phyloP scores from a whole-genome alignment of 2,888 invertebrate genomes.

The Calliopum simillimum region DNA sequence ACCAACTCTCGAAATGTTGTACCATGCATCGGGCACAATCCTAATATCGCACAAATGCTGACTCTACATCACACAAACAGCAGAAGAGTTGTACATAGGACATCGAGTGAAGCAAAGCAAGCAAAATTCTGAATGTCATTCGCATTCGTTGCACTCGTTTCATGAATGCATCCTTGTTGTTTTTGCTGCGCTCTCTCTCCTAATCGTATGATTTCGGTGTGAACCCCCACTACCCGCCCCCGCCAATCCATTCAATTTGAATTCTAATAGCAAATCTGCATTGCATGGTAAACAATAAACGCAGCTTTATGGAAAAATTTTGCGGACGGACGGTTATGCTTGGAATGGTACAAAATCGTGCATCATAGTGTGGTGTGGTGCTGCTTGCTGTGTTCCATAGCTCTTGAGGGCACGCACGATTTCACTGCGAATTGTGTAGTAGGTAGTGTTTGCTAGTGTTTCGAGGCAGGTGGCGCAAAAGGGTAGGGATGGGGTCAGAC shows the following conservation, averaged over 20 bases:
- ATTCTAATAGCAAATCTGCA: conserved; percentile 11
- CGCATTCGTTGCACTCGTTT: conserved; percentile 20
- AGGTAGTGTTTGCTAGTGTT: neutral
- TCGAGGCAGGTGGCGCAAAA: neutral
- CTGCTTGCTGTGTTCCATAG: neutral
- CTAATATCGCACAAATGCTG: too few relatives aligned
- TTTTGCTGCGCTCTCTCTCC: too few relatives aligned
- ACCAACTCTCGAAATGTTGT: too few relatives aligned
- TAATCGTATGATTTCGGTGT: too few relatives aligned
- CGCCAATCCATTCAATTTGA: neutral
- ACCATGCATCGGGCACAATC: too few relatives aligned
- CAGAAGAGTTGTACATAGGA: too few relatives aligned
- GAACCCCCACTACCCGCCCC: too few relatives aligned
- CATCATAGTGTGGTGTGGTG: neutral
- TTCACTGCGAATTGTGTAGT: conserved; percentile 1
- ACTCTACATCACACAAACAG: too few relatives aligned
- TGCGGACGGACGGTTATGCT: neutral
- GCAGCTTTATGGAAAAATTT: conserved; percentile 25
- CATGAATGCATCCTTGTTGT: conserved; percentile 5
- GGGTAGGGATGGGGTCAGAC: neutral
- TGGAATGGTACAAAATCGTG: conserved; percentile 19
- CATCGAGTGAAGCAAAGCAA: neutral
- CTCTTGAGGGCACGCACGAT: conserved; percentile 25
- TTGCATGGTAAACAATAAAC: conserved; percentile 24
- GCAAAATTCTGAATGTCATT: conserved; percentile 19